Base-by-base conservation (phyloP, 2,113 vertebrate genomes). In the Chloropsis hardwickii region DNA sequence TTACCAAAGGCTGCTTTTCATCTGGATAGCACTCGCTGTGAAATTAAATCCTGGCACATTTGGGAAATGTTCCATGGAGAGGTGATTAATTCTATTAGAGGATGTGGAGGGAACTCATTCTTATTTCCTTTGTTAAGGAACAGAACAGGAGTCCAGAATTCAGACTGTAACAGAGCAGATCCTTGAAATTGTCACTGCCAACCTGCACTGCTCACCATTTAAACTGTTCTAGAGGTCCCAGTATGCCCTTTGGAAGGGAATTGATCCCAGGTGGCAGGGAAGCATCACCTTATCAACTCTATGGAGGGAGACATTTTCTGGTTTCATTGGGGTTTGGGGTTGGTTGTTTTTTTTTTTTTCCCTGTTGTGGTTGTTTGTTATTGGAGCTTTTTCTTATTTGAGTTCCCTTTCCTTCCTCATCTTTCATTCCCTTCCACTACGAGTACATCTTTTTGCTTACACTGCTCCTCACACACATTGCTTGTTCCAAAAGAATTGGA, bases 41-140 rank as follows among this genome's bases (percentile, higher is more conserved):
- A 96, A 93, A 96, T 95, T 90, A 96, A 96, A 96, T 81, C 76
- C 85, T 61, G 76, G 44, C 16, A 11, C 93, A 67, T 88, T 42
- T 90, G 74, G 88, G 88, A 95, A 92, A 83, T n/a, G 56, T 76
- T 45, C 93, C 79, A 71, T 22, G 64, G 88, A 93, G 93, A 86
- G 79, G 44, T 53, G 72, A 83, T 81, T 94, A 83, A 88, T 95
- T 86, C 85, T 90, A 66, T 88, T 70, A 81, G 35, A 90, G 60
- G 51, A 83, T 44, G 66, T 86, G 76, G 24, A 66, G 72, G 60
- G 35, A 92, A 70, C 74, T 77, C 28, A 1, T n/a, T 58, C 81
- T 44, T 70, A 39, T 47, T 86, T 94, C 74, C 27, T 79, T 60
- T 66, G 57, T 74, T 61, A 61, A 79, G 29, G n/a, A 81, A 48